Conservation (phyloP, 53 echinoderm and acorn worm species). For the Luidia sarsii region DNA sequence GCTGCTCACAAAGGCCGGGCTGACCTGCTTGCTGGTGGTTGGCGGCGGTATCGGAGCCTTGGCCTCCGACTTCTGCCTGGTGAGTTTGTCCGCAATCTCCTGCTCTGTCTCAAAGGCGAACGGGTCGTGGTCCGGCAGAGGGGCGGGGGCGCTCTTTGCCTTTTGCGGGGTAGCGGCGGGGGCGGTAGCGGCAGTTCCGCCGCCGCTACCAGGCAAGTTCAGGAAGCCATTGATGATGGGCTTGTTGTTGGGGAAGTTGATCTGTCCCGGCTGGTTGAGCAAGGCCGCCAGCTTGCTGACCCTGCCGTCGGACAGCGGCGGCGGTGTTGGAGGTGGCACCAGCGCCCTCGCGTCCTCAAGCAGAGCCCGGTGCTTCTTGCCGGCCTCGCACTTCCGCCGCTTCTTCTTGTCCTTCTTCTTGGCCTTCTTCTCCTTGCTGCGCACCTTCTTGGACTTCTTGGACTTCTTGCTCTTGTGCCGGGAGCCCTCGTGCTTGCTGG, state of each 20-base stretch:
- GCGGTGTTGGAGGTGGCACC: no score
- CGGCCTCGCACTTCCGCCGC: conserved; percentile 21
- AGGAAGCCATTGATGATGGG: conserved; percentile 39
- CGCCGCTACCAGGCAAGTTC: neutral
- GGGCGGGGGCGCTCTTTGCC: neutral
- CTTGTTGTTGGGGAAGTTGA: conserved; percentile 42
- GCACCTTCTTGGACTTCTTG: conserved; percentile 39
- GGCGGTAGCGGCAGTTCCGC: no score
- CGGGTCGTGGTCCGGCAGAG: conserved; percentile 31
- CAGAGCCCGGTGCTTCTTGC: neutral
- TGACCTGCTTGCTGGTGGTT: neutral
- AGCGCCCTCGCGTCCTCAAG: conserved; percentile 11
- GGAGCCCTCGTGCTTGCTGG: conserved; percentile 14
- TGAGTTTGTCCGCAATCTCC: conserved; percentile 8
- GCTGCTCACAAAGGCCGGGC: neutral
- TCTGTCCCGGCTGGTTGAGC: conserved; percentile 63
- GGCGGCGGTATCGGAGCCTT: no score
- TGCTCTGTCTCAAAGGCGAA: conserved; percentile 39
- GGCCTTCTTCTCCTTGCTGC: conserved; percentile 70
- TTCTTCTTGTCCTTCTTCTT: conserved; percentile 76
- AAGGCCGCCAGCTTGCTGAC: conserved; percentile 59
- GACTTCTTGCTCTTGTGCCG: conserved; percentile 40
- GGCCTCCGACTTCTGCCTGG: neutral
- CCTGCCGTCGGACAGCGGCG: conserved; percentile 38
- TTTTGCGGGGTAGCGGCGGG: neutral